Conservation (phyloP, 2,797 vertebrate species). For the Gymnothorax reevesii region DNA sequence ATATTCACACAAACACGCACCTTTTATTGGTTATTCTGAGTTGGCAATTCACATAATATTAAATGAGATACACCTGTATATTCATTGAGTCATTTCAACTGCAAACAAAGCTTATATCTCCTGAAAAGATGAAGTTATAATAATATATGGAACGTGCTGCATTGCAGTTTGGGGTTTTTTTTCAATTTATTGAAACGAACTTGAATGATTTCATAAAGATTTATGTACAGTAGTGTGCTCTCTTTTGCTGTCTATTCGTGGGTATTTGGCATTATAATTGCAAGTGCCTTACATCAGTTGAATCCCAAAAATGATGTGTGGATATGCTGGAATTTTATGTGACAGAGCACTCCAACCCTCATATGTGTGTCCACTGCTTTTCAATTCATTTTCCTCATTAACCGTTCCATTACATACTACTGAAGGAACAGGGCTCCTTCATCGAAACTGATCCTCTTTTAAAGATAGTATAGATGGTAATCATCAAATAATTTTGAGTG, state of each 20-base stretch:
- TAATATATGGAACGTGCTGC: conserved; percentile 73
- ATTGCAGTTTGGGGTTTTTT: conserved; percentile 63
- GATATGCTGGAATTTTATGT: conserved; percentile 94
- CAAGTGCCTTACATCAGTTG: conserved; percentile 99
- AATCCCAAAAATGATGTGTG: conserved; percentile 81
- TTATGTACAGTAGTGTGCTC: conserved; percentile 57
- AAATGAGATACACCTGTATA: background rate
- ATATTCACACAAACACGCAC: background rate
- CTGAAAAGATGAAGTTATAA: too few relatives aligned
- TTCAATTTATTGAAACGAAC: conserved; percentile 68
- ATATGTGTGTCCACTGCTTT: conserved; percentile 88
- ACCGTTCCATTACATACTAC: conserved; percentile 81
- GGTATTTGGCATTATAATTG: conserved; percentile 85
- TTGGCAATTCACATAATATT: background rate
- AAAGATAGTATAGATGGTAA: conserved; percentile 65
- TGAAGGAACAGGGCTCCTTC: conserved; percentile 67
- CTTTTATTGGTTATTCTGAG: conserved; percentile 9
- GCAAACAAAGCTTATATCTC: too few relatives aligned
- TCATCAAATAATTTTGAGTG: conserved; percentile 71
- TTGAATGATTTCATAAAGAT: conserved; percentile 78
- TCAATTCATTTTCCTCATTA: conserved; percentile 81
- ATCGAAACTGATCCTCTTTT: conserved; percentile 79
- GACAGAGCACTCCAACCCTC: conserved; percentile 87
- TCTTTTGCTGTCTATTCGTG: conserved; percentile 67
- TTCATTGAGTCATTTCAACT: background rate